phyloP scores from a whole-genome alignment of 2,888 invertebrate species.

The Empis stercorea region DNA sequence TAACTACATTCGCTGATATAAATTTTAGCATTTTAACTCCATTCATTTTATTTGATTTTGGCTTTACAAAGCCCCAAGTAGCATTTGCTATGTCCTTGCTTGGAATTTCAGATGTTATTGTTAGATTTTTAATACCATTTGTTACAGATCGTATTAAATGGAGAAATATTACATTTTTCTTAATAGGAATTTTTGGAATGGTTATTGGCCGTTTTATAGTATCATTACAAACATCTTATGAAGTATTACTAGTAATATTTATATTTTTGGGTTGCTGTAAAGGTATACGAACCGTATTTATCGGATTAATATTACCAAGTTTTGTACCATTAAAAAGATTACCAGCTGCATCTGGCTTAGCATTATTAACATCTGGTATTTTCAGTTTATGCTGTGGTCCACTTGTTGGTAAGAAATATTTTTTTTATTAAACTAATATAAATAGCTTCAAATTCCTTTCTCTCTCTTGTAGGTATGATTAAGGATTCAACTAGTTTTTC shows the following conservation, averaged over 20 bases:
- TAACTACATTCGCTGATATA: conserved; percentile 50
- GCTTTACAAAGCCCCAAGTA: conserved; percentile 38
- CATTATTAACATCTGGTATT: conserved; percentile 47
- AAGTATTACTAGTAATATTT: conserved; percentile 40
- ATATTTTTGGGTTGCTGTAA: conserved; percentile 51
- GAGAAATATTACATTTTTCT: conserved; percentile 50
- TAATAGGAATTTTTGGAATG: conserved; percentile 48
- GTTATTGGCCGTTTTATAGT: conserved; percentile 42
- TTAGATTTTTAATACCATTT: conserved; percentile 49
- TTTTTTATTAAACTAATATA: neutral
- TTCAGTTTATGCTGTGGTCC: conserved; percentile 45
- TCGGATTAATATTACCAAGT: conserved; percentile 51
- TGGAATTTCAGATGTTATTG: conserved; percentile 46
- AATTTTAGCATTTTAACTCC: conserved; percentile 55
- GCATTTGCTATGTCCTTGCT: conserved; percentile 51
- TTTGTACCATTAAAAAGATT: conserved; percentile 49
- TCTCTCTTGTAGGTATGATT: conserved; percentile 44
- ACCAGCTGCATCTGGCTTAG: conserved; percentile 51
- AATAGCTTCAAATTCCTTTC: no score
- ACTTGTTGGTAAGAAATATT: conserved; percentile 38
- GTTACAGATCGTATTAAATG: conserved; percentile 49
- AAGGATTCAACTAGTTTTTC: conserved; percentile 47
- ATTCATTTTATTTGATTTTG: conserved; percentile 49
- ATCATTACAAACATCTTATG: conserved; percentile 41
- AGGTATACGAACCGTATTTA: conserved; percentile 51